These are phyloP conservation scores for Mercenaria mercenaria DNA, from an alignment of 1,140 invertebrate species.

Conservation along the genomic window DNA sequence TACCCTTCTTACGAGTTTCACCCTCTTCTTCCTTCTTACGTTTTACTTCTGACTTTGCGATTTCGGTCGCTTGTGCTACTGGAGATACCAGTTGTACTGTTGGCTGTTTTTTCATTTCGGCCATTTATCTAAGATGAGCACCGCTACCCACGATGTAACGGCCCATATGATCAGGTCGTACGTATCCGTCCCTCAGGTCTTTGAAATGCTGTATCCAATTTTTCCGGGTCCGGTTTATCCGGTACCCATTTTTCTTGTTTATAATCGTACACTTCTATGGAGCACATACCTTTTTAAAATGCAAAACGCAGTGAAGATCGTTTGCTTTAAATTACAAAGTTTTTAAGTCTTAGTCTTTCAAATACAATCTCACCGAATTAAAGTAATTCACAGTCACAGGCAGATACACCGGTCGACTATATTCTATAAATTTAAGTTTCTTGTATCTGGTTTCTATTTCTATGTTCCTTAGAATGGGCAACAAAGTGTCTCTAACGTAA, in stretches of 20 bases:
- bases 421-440: slow-evolving; percentile 13
- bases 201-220: neutral
- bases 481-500: neutral
- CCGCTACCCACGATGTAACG: slow-evolving; percentile 57
- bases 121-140: neutral
- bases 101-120: neutral
- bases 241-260: neutral
- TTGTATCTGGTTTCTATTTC: slow-evolving; percentile 1
- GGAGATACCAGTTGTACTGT: slow-evolving; percentile 44
- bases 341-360: slow-evolving; percentile 51
- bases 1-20: neutral
- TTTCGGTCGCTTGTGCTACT: neutral
- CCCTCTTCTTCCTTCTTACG: neutral
- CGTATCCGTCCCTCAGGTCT: slow-evolving; percentile 21
- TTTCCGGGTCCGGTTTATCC: neutral
- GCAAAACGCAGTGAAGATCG: slow-evolving; percentile 8
- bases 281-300: slow-evolving; percentile 34
- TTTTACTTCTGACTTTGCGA: slow-evolving; percentile 47
- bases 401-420: slow-evolving; percentile 10
- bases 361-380: slow-evolving; percentile 36
- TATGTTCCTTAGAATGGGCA: slow-evolving; percentile 33
- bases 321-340: slow-evolving; percentile 1
- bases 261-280: slow-evolving; percentile 4
- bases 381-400: slow-evolving; percentile 23
- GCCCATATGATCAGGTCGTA: slow-evolving; percentile 57